Evolutionary conservation across 2,113 vertebrate genomes (phyloP).

Genomic region (Callithrix jacchus): DNA sequence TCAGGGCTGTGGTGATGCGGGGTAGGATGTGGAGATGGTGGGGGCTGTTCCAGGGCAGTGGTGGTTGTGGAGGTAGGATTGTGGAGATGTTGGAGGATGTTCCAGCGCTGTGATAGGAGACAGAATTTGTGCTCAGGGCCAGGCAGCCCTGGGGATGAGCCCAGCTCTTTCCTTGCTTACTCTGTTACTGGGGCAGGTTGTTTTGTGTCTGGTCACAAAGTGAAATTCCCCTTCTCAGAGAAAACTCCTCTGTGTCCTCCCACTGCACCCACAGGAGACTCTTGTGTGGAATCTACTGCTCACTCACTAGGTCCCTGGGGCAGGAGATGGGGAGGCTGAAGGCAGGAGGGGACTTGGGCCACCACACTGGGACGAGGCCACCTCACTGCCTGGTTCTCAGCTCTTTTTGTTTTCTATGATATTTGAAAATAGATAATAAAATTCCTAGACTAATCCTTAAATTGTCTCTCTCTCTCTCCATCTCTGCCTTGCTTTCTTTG

Average conservation of each 20-base stretch:
- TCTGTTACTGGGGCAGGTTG: background rate
- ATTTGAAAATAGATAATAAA: background rate
- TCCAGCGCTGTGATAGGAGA: background rate
- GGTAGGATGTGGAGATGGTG: no score
- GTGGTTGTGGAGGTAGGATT: no score
- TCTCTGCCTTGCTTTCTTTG: background rate
- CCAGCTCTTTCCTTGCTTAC: background rate
- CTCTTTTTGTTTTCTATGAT: background rate
- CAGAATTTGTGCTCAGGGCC: background rate
- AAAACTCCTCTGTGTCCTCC: background rate
- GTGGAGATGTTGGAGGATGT: no score
- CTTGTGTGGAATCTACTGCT: background rate
- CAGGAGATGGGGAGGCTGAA: background rate
- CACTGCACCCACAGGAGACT: no score
- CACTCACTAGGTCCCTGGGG: background rate
- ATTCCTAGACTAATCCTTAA: background rate
- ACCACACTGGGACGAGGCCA: no score
- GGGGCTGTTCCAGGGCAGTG: no score
- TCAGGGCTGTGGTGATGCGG: no score
- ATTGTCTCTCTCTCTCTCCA: background rate
- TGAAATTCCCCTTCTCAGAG: background rate
- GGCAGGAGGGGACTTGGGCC: background rate
- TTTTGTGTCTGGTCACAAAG: background rate
- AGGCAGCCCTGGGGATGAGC: background rate
- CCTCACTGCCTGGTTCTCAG: background rate